These are phyloP conservation scores for Pyrrhura leucotis DNA, from an alignment of 2,797 vertebrate species.

Conservation along the genomic window DNA sequence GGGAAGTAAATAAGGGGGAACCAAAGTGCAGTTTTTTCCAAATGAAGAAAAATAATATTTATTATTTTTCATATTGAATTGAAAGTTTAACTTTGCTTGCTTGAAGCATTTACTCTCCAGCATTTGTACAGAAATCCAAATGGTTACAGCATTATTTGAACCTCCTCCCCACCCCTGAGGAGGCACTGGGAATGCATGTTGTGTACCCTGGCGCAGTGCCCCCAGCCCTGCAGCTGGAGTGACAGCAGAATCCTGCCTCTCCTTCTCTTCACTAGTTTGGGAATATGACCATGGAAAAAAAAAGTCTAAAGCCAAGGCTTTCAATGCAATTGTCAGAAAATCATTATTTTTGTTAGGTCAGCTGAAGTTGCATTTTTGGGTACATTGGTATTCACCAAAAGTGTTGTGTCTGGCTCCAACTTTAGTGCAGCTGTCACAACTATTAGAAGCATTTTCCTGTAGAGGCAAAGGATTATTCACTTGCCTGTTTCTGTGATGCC, in stretches of 20 bases:
- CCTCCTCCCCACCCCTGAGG: accelerated
- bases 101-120: background rate
- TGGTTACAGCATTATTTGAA: background rate
- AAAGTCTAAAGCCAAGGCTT: background rate
- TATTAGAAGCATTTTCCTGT: background rate
- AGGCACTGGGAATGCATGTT: background rate
- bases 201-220: background rate
- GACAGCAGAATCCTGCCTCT: background rate
- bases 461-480: background rate
- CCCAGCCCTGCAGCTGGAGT: background rate
- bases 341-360: background rate
- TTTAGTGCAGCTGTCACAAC: background rate
- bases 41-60: background rate
- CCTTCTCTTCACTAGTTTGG: background rate
- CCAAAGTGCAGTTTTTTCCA: background rate
- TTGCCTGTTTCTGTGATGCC: background rate
- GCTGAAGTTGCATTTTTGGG: background rate
- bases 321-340: background rate
- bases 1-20: background rate
- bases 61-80: background rate
- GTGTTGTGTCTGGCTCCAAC: background rate
- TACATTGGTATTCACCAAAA: background rate
- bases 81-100: background rate
- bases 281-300: background rate
- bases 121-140: background rate